A percentile compares a stretch with the other conserved stretches of the same genome.
Evolutionary conservation across 2,113 vertebrate genomes (phyloP).

Genomic region (Dolichotis patagonum): DNA sequence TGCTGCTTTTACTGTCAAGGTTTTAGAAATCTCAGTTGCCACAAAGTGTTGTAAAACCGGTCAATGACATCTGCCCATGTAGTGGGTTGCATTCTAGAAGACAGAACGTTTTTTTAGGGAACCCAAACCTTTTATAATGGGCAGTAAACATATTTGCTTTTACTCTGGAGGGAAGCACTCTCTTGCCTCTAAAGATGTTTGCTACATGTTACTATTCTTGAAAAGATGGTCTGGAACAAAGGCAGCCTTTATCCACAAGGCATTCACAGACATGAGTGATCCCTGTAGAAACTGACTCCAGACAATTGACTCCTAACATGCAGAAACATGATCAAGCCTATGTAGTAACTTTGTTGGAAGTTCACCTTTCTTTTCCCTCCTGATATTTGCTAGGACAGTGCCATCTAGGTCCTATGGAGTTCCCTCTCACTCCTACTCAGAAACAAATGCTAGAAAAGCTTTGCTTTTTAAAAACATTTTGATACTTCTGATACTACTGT

Average conservation of each 20-base stretch:
- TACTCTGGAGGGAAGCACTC: not conserved
- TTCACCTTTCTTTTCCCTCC: not conserved
- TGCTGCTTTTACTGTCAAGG: not conserved
- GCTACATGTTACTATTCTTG: not conserved
- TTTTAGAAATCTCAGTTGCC: not conserved
- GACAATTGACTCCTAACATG: not conserved
- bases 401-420: not conserved
- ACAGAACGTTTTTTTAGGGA: not conserved
- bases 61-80: too few species aligned
- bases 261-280: not conserved
- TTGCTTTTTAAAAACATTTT: conserved; percentile 9
- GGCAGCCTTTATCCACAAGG: not conserved
- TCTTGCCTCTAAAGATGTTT: not conserved
- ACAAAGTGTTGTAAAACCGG: not conserved
- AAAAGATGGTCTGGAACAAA: not conserved
- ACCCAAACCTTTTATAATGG: not conserved
- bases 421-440: conserved; percentile 14
- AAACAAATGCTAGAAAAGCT: not conserved
- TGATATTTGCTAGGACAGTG: not conserved
- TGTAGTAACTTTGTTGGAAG: not conserved
- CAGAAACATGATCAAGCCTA: not conserved
- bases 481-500: not conserved
- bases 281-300: not conserved
- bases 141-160: too few species aligned
- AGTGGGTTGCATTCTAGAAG: not conserved